Conservation (phyloP, 2,797 vertebrate genomes). For the Yasuhikotakia modesta region DNA sequence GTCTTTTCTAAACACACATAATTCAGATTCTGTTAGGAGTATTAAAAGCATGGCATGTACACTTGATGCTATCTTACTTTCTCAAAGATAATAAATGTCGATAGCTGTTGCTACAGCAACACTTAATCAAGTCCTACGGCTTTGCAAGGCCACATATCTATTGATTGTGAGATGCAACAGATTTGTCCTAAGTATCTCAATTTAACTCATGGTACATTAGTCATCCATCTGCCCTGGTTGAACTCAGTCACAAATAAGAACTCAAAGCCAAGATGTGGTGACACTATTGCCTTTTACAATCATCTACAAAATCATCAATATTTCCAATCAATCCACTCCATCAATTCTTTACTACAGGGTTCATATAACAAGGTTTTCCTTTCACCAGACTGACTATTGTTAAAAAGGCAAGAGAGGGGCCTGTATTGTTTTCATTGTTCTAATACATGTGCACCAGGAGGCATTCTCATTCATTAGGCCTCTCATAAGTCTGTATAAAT, state of each 20-base stretch:
- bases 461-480: background rate
- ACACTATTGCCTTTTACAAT: slow-evolving; percentile 1
- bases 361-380: slow-evolving; percentile 13
- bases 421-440: slow-evolving; percentile 17
- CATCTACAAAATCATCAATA: slow-evolving; percentile 11
- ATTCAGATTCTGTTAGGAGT: background rate
- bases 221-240: slow-evolving; percentile 35
- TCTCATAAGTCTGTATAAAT: slow-evolving; percentile 4
- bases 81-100: background rate
- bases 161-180: background rate
- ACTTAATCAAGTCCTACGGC: background rate
- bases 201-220: slow-evolving; percentile 34
- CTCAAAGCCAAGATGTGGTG: slow-evolving; percentile 22
- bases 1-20: background rate
- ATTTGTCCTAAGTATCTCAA: background rate
- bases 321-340: slow-evolving; percentile 1
- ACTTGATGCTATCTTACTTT: background rate
- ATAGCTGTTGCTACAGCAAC: background rate
- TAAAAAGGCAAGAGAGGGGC: background rate
- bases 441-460: background rate
- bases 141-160: background rate
- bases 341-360: background rate
- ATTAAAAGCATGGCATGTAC: background rate
- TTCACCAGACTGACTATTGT: slow-evolving; percentile 4
- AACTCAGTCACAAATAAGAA: background rate